Base-by-base conservation (phyloP, 2,888 invertebrate genomes). In the Drosophila greeni region DNA sequence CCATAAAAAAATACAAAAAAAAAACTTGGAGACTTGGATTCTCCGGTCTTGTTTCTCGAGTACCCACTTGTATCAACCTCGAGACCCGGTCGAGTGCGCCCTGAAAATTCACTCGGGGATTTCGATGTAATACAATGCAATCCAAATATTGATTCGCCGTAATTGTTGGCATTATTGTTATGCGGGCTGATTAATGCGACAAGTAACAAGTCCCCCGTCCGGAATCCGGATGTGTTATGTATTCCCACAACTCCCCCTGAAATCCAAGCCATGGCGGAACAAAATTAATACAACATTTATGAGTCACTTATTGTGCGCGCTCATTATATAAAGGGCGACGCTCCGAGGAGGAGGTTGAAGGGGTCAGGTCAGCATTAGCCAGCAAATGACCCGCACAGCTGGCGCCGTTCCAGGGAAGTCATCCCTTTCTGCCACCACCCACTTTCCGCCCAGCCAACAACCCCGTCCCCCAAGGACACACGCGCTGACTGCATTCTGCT, bases 281-380 rank as follows among this genome's bases (percentile, higher is more conserved):
- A 74, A 65, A 66, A 72, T 81, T 70, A 81, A 74, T 81, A 67
- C 52, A 66, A 74, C 81, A 79, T 78, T 79, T 78, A 74, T 78
- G 67, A 75, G 70, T 66, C 70, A 74, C 71, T 80, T 70, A 73
- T 80, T 75, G 75, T 69, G 77, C 66, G 42, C 55, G 64, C 62
- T 68, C 67, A 74, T 74, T 81, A 66, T 73, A 60, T 53, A 42
- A 54, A 52, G 47, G 42, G 33, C 42, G 29, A 43, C 37, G 53
- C 12, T 23, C 20, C 26, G 11, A 37, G 18, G 20, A 7, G 23
- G 24, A 7, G 18, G 23, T 23, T 4, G 42, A 11, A 42, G 37
- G 52, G 52, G 39, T 24, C 53, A 57, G 20, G 47, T 33, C 58
- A 60, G 20, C 53, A 48, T 56, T 55, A 59, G 42, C 57, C 65